Base-by-base conservation (phyloP, 2,113 vertebrate species). In the Ptychochromis oligacanthus region DNA sequence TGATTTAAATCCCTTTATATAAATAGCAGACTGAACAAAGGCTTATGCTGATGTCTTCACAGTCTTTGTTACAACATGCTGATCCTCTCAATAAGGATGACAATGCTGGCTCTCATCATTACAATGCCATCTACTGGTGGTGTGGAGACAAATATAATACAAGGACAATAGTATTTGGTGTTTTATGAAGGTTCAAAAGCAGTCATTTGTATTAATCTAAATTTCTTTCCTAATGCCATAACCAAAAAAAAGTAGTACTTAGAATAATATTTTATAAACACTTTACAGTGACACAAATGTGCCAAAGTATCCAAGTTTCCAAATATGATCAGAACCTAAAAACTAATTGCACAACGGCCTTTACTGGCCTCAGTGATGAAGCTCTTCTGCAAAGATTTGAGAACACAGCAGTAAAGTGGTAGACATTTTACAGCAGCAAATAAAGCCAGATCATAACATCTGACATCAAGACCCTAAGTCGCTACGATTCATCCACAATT, bases 351-450 rank as follows among this genome's bases (percentile, higher is more conserved):
- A 76, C 60, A 26, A 70, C 34, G 11, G 80, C 79, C 81, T 83
- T 80, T 78, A 49, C 79, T 15, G 67, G 79, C 77, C 62, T 88
- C 64, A 36, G 84, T 62, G 86, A 91, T 82, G 81, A 80, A 75
- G 88, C 84, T 85, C 54, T 79, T 85, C 65, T 28, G 67, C 84
- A 82, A 89, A 87, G 77, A 89, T 93, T 86, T 90, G 87, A 89
- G 88, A 85, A 57, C 70, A 26, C 59, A 22, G 88, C 86, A 67
- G 81, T 93, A 92, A 93, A 93, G 75, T 4, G 52, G 87, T 91
- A 92, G 90, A 94, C 93, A 88, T 93, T 95, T 95, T 94, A 95
- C 80, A 91, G 91, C 92, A 85, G 87, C 93, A 93, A 93, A 87
- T 95, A 95, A 94, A 93, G 88, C 86, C 6, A 22, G 74, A 92